phyloP scores from a whole-genome alignment of 2,797 vertebrate genomes.

The Cyprinodon diabolis region DNA sequence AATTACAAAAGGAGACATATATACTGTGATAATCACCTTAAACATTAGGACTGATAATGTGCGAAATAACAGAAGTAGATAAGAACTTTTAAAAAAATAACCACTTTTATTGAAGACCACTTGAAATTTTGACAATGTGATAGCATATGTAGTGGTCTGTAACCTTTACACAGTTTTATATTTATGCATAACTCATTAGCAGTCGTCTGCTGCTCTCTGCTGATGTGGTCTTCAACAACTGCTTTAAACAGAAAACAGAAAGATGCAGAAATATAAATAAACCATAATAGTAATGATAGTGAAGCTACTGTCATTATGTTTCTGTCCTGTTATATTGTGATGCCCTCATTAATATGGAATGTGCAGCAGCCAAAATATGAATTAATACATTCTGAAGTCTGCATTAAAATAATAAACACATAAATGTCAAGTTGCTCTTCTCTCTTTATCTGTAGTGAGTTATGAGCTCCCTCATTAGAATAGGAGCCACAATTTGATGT shows the following conservation, averaged over 20 bases:
- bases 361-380: slow-evolving; percentile 23
- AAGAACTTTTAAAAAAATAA: not conserved
- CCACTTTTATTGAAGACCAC: not conserved
- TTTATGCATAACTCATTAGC: not conserved
- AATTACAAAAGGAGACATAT: too few relatives aligned
- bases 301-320: slow-evolving; percentile 6
- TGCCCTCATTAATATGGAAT: slow-evolving; percentile 16
- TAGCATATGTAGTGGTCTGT: not conserved
- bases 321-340: slow-evolving; percentile 22
- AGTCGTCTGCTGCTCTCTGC: slow-evolving; percentile 17
- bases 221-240: slow-evolving; percentile 25
- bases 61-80: not conserved
- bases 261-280: slow-evolving; percentile 7
- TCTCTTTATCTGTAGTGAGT: slow-evolving; percentile 33
- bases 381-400: slow-evolving; percentile 36
- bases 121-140: not conserved
- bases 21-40: not conserved
- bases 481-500: slow-evolving; percentile 39
- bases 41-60: not conserved
- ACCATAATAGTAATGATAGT: slow-evolving; percentile 11
- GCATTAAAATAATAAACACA: slow-evolving; percentile 21
- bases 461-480: slow-evolving; percentile 57
- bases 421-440: slow-evolving; percentile 33
- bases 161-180: not conserved
- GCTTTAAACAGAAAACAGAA: slow-evolving; percentile 17